Percentiles rank a stretch among this genome's conserved stretches.
Evolutionary conservation across 64 coral and sea anemone species (phyloP).

Genomic region (Montipora sp.): DNA sequence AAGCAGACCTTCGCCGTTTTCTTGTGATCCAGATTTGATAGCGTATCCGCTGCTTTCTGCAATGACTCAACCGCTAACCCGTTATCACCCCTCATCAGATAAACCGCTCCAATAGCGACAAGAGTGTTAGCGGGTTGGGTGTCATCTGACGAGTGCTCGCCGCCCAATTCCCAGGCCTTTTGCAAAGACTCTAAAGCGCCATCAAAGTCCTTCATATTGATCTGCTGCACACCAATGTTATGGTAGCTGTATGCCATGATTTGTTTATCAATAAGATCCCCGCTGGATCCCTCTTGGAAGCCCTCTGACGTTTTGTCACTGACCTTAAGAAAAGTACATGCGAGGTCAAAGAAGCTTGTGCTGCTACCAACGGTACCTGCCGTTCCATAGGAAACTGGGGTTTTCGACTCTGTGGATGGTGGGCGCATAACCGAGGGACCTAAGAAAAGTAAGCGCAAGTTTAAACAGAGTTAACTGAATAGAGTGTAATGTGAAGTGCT

Average conservation of each 20-base stretch:
- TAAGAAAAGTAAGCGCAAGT: not conserved
- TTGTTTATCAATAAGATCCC: not conserved
- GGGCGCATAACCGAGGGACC: not conserved
- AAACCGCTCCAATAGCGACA: not conserved
- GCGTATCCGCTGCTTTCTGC: not conserved
- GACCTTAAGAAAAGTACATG: not conserved
- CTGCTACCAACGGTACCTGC: not conserved
- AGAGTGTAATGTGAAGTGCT: no score
- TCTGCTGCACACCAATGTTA: not conserved
- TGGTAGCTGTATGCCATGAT: not conserved
- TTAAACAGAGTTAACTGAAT: no score
- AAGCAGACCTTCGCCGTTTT: not conserved
- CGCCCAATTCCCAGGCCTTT: not conserved
- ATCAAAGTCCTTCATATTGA: not conserved
- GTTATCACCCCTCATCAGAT: not conserved
- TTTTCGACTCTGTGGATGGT: no score
- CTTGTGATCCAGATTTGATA: not conserved
- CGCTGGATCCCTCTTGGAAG: not conserved
- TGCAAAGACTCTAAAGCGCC: not conserved
- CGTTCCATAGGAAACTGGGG: not conserved
- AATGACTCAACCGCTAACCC: not conserved
- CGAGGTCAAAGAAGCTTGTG: not conserved
- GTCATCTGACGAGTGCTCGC: not conserved
- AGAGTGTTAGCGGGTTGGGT: not conserved
- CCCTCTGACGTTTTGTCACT: not conserved